Evolutionary conservation across 2,797 vertebrate species (phyloP).

Genomic region (Lepidocolaptes lacrymiger): DNA sequence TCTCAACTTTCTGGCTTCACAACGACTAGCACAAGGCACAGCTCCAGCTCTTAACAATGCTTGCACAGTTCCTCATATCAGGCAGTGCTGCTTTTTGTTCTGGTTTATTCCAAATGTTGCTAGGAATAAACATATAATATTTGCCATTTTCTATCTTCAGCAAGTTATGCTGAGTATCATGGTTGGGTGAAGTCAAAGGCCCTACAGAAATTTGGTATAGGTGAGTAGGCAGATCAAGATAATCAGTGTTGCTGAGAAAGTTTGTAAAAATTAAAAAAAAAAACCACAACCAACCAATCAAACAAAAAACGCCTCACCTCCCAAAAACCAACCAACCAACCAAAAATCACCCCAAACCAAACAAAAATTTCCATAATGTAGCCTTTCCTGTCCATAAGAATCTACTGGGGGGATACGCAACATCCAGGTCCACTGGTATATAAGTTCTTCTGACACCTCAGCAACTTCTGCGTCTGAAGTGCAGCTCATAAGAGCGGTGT

Average conservation of each 20-base stretch:
- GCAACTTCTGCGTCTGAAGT: neutral
- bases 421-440: neutral
- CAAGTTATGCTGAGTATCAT: accelerated
- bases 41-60: slow-evolving; percentile 1
- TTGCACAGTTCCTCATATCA: neutral
- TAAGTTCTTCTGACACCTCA: neutral
- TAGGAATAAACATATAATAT: neutral
- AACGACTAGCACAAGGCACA: neutral
- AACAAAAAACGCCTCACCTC: neutral
- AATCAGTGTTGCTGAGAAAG: neutral
- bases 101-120: neutral
- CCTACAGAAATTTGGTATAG: neutral
- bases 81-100: neutral
- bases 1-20: slow-evolving; percentile 22
- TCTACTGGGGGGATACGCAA: neutral
- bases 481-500: neutral
- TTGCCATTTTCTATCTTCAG: neutral
- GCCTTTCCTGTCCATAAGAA: neutral
- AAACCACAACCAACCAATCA: neutral
- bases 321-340: neutral
- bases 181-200: neutral
- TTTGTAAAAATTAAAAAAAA: neutral
- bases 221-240: neutral
- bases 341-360: neutral
- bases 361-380: neutral